Base-by-base conservation (phyloP, 1,140 invertebrate genomes). In the Rhynchophorus ferrugineus region DNA sequence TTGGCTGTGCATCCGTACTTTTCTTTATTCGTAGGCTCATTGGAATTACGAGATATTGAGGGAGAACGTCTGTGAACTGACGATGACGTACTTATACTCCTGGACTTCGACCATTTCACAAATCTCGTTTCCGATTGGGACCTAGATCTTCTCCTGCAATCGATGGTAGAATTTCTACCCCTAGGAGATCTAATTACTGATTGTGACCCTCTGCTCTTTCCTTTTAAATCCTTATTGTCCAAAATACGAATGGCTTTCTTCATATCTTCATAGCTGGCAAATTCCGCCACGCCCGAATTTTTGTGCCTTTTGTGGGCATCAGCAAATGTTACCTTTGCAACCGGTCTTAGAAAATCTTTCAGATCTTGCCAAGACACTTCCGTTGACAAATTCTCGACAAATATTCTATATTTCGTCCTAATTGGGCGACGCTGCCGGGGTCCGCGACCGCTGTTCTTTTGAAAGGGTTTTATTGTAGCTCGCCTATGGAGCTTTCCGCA, bases 331-430 rank as follows among this genome's bases (percentile, higher is more conserved):
- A 98, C 95, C 78, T 98, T 94, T 50, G 94, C 95, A 67, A 92
- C 92, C 73, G 95, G 89, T 68, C 95, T 83, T 93, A 98, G 97
- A 69, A 92, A 92, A 76, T 98, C 95, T 77, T 98, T 98, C 66
- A 59, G 41, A 38, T 58, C 68, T 60, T 98, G 95, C 96, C 95
- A 98, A 73, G 94, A 97, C 60, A 98, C 94, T 63, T 95, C 83
- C 65, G 91, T 97, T 34, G 94, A 97, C 18, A 99, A 78, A 77
- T 99, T 99, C 73, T 98, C 94, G 57, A 99, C 93, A 66, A 96
- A 87, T 33, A 98, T 78, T 57, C 95, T 84, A 71, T 96, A 92
- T 68, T 98, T 93, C 54, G 96, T 98, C 58, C 95, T 82, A 55
- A 91, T 93, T 43, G 95, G 95, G 64, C 95, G 95, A 56, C 95